phyloP scores from a whole-genome alignment of 2,888 invertebrate species.

The Noctuana brunneofusca region DNA sequence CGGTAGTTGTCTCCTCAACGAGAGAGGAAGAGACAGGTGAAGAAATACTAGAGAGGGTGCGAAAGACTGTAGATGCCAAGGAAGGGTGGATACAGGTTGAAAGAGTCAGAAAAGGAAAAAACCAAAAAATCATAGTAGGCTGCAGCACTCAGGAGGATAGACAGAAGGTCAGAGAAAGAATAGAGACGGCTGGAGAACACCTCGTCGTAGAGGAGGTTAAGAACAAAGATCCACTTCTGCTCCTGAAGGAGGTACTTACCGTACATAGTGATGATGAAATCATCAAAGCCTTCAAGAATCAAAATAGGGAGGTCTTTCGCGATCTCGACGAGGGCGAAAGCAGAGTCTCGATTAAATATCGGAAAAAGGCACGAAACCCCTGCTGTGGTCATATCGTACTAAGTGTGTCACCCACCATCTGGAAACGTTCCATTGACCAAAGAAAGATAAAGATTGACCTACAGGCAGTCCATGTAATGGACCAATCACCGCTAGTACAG shows the following conservation, averaged over 20 bases:
- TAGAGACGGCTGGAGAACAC: neutral
- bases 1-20: neutral
- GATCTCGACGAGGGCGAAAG: neutral
- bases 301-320: conserved; percentile 28
- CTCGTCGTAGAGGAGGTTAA: conserved; percentile 25
- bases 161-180: conserved; percentile 19
- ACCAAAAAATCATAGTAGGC: conserved; percentile 35
- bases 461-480: conserved; percentile 15
- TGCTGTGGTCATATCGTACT: neutral
- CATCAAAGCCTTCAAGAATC: neutral
- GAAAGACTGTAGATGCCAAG: conserved; percentile 1
- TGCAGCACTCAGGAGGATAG: conserved; percentile 23
- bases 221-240: conserved; percentile 1
- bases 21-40: neutral
- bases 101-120: conserved; percentile 29
- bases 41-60: neutral
- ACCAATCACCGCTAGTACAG: conserved; percentile 25
- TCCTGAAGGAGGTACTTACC: neutral
- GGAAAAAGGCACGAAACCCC: conserved; percentile 24
- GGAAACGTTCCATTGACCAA: neutral
- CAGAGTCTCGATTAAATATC: conserved; percentile 2
- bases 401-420: conserved; percentile 2
- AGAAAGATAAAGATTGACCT: conserved; percentile 12
- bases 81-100: conserved; percentile 2
- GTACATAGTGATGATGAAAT: neutral